phyloP scores from a whole-genome alignment of 2,888 invertebrate species.

The Melinaea marsaeus region DNA sequence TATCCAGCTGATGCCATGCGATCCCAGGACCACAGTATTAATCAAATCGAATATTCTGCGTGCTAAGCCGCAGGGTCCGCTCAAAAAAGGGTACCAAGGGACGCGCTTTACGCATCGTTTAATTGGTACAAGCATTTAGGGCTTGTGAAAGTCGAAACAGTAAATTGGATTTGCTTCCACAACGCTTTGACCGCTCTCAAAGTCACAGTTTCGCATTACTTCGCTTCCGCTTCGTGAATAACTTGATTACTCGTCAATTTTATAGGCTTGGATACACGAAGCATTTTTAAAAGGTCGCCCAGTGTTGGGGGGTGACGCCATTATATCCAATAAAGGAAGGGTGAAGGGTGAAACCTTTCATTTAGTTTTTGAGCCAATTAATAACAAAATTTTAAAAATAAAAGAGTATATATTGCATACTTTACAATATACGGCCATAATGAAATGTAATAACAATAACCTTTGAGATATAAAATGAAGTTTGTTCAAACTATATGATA shows the following conservation, averaged over 20 bases:
- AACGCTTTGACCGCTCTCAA: slow-evolving; percentile 61
- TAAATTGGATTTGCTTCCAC: slow-evolving; percentile 71
- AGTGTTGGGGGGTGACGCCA: slow-evolving; percentile 5
- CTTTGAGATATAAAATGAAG: too few species aligned
- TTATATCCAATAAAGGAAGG: not conserved
- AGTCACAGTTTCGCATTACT: slow-evolving; percentile 67
- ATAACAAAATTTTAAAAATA: too few species aligned
- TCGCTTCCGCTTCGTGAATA: slow-evolving; percentile 52
- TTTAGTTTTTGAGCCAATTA: not conserved
- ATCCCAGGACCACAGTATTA: slow-evolving; percentile 22
- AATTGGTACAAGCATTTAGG: slow-evolving; percentile 69
- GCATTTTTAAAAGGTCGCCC: slow-evolving; percentile 29
- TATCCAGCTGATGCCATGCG: not conserved
- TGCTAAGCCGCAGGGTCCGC: slow-evolving; percentile 31
- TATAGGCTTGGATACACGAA: slow-evolving; percentile 36
- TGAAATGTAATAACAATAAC: too few species aligned
- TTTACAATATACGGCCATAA: too few species aligned
- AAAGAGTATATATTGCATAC: too few species aligned
- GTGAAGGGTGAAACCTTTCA: not conserved
- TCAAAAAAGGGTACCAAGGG: slow-evolving; percentile 52
- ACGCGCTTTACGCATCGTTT: slow-evolving; percentile 71
- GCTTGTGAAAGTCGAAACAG: slow-evolving; percentile 65
- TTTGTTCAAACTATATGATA: too few species aligned
- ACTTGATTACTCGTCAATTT: slow-evolving; percentile 68
- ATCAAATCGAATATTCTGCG: slow-evolving; percentile 29